phyloP scores from a whole-genome alignment of 2,888 invertebrate genomes.

The Sminthurides aquaticus region DNA sequence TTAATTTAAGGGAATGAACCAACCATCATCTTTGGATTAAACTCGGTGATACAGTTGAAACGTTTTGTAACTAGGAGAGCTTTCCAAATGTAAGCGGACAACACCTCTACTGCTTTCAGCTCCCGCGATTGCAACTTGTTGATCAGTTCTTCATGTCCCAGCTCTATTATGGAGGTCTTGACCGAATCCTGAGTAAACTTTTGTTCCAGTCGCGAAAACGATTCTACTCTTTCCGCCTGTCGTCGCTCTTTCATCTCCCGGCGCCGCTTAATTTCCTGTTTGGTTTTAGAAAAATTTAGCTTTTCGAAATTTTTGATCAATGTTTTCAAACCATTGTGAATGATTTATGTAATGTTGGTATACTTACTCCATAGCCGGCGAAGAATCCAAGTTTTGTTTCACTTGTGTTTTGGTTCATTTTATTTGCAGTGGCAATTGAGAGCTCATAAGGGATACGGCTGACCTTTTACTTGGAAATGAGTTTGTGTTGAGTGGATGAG shows the following conservation, averaged over 20 bases:
- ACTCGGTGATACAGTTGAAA: conserved; percentile 45
- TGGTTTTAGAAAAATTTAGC: too few relatives aligned
- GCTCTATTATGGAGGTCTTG: conserved; percentile 14
- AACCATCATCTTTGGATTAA: conserved; percentile 39
- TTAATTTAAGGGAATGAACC: too few relatives aligned
- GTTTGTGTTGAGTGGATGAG: too few relatives aligned
- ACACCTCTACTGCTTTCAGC: conserved; percentile 25
- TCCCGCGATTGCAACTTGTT: conserved; percentile 26
- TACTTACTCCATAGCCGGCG: not conserved
- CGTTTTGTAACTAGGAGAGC: conserved; percentile 39
- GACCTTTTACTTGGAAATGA: too few relatives aligned
- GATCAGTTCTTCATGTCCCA: conserved; percentile 25
- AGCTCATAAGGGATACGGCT: too few relatives aligned
- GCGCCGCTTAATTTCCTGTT: not conserved
- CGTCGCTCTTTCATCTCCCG: not conserved
- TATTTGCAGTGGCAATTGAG: too few relatives aligned
- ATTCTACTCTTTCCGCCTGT: not conserved
- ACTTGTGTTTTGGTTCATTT: too few relatives aligned
- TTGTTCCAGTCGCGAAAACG: not conserved
- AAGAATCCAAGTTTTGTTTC: too few relatives aligned
- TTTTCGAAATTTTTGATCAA: too few relatives aligned
- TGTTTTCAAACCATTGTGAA: too few relatives aligned
- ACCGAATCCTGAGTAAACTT: not conserved
- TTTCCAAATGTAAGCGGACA: conserved; percentile 34
- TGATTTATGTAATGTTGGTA: too few relatives aligned